Evolutionary conservation across 2,888 invertebrate genomes (phyloP).

Genomic region (Flexamia atlantica): DNA sequence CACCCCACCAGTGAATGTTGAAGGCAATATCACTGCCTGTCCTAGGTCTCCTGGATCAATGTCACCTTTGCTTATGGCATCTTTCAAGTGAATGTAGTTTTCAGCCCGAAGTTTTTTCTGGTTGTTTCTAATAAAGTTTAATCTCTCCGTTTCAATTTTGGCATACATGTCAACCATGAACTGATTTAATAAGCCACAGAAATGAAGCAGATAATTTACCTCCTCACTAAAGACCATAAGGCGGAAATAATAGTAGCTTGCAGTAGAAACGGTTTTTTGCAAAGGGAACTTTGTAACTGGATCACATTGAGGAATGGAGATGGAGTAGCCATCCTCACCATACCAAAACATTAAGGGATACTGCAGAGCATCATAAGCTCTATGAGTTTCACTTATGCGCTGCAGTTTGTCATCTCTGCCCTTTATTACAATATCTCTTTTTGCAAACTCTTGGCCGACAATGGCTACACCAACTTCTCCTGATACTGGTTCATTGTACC

Average conservation of each 20-base stretch:
- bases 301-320: constrained; percentile 64
- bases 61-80: constrained; percentile 67
- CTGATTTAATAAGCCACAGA: constrained; percentile 61
- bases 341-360: constrained; percentile 72
- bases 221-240: constrained; percentile 67
- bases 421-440: constrained; percentile 68
- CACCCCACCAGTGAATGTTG: constrained; percentile 72
- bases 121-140: constrained; percentile 66
- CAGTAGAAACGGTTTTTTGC: constrained; percentile 64
- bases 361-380: no score
- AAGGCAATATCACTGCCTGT: constrained; percentile 69
- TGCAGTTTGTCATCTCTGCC: constrained; percentile 63
- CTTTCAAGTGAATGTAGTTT: constrained; percentile 69
- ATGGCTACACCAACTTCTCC: constrained; percentile 61
- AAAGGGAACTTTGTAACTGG: constrained; percentile 55
- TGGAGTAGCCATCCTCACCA: constrained; percentile 71
- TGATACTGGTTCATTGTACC: constrained; percentile 58
- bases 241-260: constrained; percentile 68
- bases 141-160: constrained; percentile 68
- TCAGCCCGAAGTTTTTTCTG: constrained; percentile 68
- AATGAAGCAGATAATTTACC: constrained; percentile 4
- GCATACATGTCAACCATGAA: constrained; percentile 66
- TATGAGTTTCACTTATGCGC: constrained; percentile 66
- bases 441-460: constrained; percentile 63
- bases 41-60: constrained; percentile 63